Conservation (phyloP, 53 echinoderm and acorn worm genomes). For the Luidia sarsii region DNA sequence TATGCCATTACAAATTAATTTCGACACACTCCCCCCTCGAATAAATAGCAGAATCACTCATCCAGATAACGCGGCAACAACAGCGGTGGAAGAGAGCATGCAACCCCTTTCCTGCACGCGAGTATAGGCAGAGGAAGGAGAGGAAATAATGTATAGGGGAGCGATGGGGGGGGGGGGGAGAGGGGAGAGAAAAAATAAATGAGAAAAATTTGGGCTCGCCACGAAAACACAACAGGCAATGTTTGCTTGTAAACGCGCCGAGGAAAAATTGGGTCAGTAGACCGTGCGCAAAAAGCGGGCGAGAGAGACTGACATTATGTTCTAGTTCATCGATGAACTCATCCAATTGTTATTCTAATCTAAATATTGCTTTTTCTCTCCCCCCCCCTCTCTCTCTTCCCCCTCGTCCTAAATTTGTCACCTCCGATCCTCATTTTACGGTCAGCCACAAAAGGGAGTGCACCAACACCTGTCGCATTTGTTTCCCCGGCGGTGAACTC, state of each 20-base stretch:
- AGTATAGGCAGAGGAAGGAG: neutral
- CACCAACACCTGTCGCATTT: too few species aligned
- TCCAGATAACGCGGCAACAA: conserved; percentile 47
- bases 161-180: neutral
- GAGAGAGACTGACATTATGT: neutral
- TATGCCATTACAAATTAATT: conserved; percentile 53
- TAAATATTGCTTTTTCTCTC: conserved; percentile 1
- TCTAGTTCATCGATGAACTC: conserved; percentile 5
- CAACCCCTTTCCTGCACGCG: too few species aligned
- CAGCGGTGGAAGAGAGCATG: neutral
- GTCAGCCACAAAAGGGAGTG: too few species aligned
- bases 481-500: too few species aligned
- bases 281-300: neutral
- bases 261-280: conserved; percentile 28
- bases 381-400: too few species aligned
- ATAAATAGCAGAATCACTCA: conserved; percentile 46
- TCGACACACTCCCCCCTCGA: conserved; percentile 56
- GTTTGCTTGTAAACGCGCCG: neutral
- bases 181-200: neutral
- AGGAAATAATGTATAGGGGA: conserved; percentile 12
- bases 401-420: too few species aligned
- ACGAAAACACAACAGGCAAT: neutral
- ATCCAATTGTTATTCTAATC: conserved; percentile 31
- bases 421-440: too few species aligned
- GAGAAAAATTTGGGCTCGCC: neutral